Evolutionary conservation across 2,888 invertebrate species (phyloP), one percentile per base, ranked within the genome.

Genomic region (Autographa pulchrina): DNA sequence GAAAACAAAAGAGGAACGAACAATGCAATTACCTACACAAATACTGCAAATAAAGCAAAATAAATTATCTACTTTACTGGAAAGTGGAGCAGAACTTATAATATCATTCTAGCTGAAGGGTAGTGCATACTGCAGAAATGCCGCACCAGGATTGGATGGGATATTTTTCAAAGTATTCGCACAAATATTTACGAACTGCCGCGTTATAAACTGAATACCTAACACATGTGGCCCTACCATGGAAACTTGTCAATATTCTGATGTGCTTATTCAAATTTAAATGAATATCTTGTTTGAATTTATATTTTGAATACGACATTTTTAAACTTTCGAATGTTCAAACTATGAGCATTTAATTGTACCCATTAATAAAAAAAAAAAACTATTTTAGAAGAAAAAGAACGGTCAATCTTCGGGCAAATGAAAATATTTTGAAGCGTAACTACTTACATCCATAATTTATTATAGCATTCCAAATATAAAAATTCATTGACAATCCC

Each of bases 111-210:
- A 67, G 31, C 58, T 43, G 64, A 62, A 56, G 56, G 35, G 64
- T 20, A 65, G 56, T 73, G 81, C 69, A 78, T 69, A 72, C 54
- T 78, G 74, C 70, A 75, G 74, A 75, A 75, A 81, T 73, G 73
- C 75, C 71, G 62, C 65, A 16, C 58, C 62, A 73, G 52, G 78
- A 86, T 86, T 81, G 75, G 77, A 72, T 71, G 74, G 66, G 68
- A 77, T 77, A 83, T 80, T 83, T 78, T 80, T 77, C 76, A 75
- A 83, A 85, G 78, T 79, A 78, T 80, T 78, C 63, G 69, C 65
- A 71, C 76, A 80, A 80, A 85, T 86, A 83, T 85, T 83, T 82
- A 70, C 71, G 31, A 77, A 78, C 77, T 20, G 59, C 25, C 41
- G 65, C 66, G 70, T 72, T 85, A 79, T 81, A 81, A 72, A 81